Conservation (phyloP, 2,888 invertebrate genomes). For the Limulus polyphemus region DNA sequence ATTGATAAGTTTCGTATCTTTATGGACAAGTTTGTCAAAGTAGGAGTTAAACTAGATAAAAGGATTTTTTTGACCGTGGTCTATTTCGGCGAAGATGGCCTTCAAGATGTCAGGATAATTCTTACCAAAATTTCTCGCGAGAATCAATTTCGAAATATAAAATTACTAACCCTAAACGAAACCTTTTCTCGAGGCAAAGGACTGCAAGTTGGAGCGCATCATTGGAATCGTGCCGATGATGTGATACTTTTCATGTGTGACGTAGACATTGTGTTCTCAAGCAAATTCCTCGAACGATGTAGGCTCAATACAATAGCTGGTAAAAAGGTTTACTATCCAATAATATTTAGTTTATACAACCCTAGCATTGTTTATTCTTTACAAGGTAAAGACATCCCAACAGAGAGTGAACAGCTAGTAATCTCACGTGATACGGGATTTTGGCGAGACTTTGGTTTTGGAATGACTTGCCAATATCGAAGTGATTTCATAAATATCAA, state of each 20-base stretch:
- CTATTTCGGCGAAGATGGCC: constrained; percentile 57
- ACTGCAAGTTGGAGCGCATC: constrained; percentile 44
- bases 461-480: constrained; percentile 67
- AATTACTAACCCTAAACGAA: constrained; percentile 51
- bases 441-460: constrained; percentile 69
- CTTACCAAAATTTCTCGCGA: constrained; percentile 50
- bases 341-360: constrained; percentile 66
- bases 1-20: constrained; percentile 57
- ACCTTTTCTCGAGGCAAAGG: constrained; percentile 61
- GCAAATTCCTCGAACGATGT: constrained; percentile 54
- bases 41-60: constrained; percentile 53
- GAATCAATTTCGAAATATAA: constrained; percentile 47
- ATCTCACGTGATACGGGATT: constrained; percentile 64
- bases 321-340: constrained; percentile 59
- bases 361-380: constrained; percentile 37
- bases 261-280: constrained; percentile 62
- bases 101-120: constrained; percentile 52
- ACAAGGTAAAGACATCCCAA: constrained; percentile 28
- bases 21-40: constrained; percentile 58
- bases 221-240: constrained; percentile 43
- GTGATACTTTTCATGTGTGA: constrained; percentile 64
- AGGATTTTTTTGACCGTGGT: constrained; percentile 58
- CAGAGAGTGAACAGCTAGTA: constrained; percentile 55
- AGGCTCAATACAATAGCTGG: constrained; percentile 39
- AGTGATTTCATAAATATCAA: constrained; percentile 58